Conservation (phyloP, 2,888 invertebrate genomes). For the Atethmia centrago region DNA sequence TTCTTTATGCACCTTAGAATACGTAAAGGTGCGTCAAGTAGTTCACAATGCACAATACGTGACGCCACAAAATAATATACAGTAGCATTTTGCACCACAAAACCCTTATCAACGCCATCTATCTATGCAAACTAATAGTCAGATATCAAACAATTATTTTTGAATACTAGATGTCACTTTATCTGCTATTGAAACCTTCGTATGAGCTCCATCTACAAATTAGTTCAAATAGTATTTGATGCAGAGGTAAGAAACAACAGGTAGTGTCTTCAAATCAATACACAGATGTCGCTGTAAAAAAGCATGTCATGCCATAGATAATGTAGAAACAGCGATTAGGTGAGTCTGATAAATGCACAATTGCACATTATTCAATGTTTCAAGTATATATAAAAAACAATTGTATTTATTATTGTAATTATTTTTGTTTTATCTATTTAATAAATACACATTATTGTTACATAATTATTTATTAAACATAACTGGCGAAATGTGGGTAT, state of each 20-base stretch:
- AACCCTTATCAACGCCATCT: slow-evolving; percentile 37
- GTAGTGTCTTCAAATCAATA: not conserved
- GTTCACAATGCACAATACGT: too few species aligned
- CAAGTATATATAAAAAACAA: not conserved
- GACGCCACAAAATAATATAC: too few species aligned
- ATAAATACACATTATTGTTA: not conserved
- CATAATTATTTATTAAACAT: not conserved
- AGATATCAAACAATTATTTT: not conserved
- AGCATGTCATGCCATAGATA: not conserved
- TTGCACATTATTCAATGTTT: not conserved
- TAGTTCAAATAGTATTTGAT: not conserved
- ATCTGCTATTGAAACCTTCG: fast-evolving
- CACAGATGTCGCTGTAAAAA: slow-evolving; percentile 33
- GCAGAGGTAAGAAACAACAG: not conserved
- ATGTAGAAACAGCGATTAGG: not conserved
- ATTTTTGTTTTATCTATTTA: not conserved
- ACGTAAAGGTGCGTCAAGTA: too few species aligned
- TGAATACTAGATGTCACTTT: slow-evolving; percentile 5
- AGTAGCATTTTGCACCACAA: not conserved
- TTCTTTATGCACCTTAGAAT: too few species aligned
- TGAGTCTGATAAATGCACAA: not conserved
- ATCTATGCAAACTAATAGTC: not conserved
- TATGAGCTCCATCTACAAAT: slow-evolving; percentile 30
- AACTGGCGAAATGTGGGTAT: not conserved
- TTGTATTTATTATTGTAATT: not conserved